Evolutionary conservation across 2,888 invertebrate genomes (phyloP).

Genomic region (Priocnemis perturbator): DNA sequence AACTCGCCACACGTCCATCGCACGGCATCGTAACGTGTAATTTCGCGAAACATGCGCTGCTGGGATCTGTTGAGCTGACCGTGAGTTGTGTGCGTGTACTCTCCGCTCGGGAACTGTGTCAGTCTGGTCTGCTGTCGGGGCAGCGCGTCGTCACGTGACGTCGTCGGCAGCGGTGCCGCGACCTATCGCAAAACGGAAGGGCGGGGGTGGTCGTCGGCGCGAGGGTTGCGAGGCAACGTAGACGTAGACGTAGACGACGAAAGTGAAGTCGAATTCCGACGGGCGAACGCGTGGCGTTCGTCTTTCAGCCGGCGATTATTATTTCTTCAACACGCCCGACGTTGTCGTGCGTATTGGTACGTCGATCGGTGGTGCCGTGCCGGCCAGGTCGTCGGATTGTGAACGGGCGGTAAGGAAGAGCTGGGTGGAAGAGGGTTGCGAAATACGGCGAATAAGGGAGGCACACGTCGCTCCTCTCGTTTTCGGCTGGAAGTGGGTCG

Average conservation of each 20-base stretch:
- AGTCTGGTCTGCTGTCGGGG: neutral
- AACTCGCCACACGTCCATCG: too few species aligned
- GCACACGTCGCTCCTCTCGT: conserved; percentile 15
- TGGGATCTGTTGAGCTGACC: too few species aligned
- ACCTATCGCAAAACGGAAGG: conserved; percentile 22
- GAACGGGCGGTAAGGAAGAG: conserved; percentile 2
- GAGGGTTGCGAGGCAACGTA: neutral
- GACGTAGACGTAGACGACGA: conserved; percentile 4
- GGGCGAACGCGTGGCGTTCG: neutral
- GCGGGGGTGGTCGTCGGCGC: too few species aligned
- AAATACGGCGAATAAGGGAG: neutral
- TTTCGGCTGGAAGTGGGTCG: conserved; percentile 34
- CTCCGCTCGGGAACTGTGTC: too few species aligned
- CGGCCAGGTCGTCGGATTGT: too few species aligned
- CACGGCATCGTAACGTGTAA: too few species aligned
- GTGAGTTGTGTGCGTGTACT: too few species aligned
- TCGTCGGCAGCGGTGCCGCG: conserved; percentile 14
- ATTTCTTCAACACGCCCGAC: too few species aligned
- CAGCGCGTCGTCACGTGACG: conserved; percentile 35
- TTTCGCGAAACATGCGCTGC: too few species aligned
- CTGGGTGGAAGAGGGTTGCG: neutral
- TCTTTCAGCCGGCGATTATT: conserved; percentile 1
- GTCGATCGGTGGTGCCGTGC: too few species aligned
- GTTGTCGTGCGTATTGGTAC: too few species aligned
- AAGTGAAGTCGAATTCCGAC: conserved; percentile 5